Base-by-base conservation (phyloP, 2,888 invertebrate species). In the Eustalomyia histrio region DNA sequence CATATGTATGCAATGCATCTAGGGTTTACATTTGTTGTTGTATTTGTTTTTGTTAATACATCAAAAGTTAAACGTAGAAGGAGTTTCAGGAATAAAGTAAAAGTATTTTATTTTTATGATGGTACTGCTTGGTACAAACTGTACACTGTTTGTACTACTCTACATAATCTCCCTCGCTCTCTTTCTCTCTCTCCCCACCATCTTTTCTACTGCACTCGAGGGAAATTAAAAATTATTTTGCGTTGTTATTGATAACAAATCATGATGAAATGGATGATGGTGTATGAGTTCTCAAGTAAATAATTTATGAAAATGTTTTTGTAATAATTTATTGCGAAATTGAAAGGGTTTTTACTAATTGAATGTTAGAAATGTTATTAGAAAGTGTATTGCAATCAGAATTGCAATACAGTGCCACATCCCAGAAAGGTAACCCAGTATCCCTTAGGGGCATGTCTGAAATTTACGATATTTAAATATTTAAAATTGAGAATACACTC, bases 71-170 rank as follows among this genome's bases (percentile, higher is more conserved):
- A 81, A 81, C 14, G 57, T 18, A 58, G 43, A 76, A 74, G 74
- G 43, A 78, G 39, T 67, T 65, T 65, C 53, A 81, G 60, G 35
- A 73, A 57, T 81, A 74, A 64, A 81, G 76, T 76, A 80, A 80
- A 80, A 76, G 76, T 76, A 63, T 72, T 80, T 67, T 47, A 55
- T 60, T 17, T 60, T 24, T 33, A 63, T 58, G 64, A 16, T 17
- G 12, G 12, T 57, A 87, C 85, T 85, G 87, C 86, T 88, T 88
- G 88, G 88, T 85, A 86, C 87, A 87, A 85, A 88, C 88, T 88
- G 88, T 88, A 88, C 88, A 80, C 83, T 67, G 29, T 3, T 2
- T 39, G 14, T 39, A 6, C 43, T 52, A 29, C 7, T 29, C 29
- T 29, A 29, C 29, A 29, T 29, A 29, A 29, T 29, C 29, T 29